Evolutionary conservation across 2,113 vertebrate genomes (phyloP).

Genomic region (Caracal caracal): DNA sequence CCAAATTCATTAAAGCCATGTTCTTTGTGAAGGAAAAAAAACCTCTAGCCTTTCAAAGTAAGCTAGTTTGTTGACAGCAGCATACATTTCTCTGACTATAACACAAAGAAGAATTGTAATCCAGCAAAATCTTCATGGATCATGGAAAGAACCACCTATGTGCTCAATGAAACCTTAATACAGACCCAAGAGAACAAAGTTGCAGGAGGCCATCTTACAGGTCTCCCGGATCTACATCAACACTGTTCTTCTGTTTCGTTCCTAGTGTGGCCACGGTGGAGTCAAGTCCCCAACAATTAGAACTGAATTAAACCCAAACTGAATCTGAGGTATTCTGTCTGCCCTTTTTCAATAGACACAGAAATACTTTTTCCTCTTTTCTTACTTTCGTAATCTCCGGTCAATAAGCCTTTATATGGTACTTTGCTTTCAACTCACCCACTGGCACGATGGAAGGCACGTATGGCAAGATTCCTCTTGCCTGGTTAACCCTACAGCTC

Average conservation of each 20-base stretch:
- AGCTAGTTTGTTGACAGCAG: not conserved
- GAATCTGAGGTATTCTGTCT: not conserved
- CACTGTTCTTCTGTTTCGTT: not conserved
- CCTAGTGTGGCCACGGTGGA: not conserved
- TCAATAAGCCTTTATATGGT: not conserved
- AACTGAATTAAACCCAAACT: not conserved
- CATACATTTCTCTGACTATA: not conserved
- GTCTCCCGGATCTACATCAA: accelerated
- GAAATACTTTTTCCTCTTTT: not conserved
- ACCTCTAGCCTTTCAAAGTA: not conserved
- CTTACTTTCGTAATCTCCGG: not conserved
- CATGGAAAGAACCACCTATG: not conserved
- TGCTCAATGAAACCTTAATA: not conserved
- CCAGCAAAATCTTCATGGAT: not conserved
- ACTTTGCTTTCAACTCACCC: not conserved
- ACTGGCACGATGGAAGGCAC: not conserved
- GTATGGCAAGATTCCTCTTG: accelerated
- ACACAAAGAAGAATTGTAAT: not conserved
- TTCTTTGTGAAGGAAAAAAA: not conserved
- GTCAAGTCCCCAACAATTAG: not conserved
- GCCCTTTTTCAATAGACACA: not conserved
- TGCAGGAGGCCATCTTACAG: not conserved
- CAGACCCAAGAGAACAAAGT: not conserved
- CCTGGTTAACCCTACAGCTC: not conserved
- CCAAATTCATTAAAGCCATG: not conserved